These are phyloP conservation scores for Drosophila incognita DNA, from an alignment of 2,888 invertebrate species.

Conservation along the genomic window DNA sequence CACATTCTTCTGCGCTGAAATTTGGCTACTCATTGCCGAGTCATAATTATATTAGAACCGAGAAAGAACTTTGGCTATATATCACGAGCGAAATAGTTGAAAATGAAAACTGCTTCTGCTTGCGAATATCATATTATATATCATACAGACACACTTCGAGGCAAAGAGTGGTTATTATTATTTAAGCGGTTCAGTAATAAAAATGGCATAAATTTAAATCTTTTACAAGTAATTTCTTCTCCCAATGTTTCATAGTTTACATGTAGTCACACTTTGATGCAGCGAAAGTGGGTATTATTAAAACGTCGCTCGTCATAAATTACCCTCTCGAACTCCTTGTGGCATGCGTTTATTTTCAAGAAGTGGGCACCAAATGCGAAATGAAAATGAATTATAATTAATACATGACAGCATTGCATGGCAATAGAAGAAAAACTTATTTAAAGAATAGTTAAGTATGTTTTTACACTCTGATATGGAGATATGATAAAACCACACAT, in stretches of 20 bases:
- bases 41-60: slow-evolving; percentile 22
- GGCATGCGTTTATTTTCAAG: slow-evolving; percentile 48
- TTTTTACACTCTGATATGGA: not conserved
- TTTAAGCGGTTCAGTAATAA: not conserved
- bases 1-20: slow-evolving; percentile 22
- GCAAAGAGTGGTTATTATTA: not conserved
- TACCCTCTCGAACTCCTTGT: slow-evolving; percentile 10
- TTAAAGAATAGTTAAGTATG: slow-evolving; percentile 39
- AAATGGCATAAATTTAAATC: not conserved
- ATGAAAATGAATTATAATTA: slow-evolving; percentile 44
- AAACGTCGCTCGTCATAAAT: not conserved
- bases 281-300: not conserved
- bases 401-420: slow-evolving; percentile 41
- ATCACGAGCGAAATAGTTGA: fast-evolving
- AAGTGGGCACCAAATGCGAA: slow-evolving; percentile 56
- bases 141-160: not conserved
- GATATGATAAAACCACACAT: not conserved
- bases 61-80: not conserved
- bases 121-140: not conserved
- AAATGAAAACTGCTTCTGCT: not conserved
- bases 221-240: not conserved
- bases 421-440: slow-evolving; percentile 37
- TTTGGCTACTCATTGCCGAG: slow-evolving; percentile 27
- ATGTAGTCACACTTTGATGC: not conserved
- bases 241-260: not conserved